Base-by-base conservation (phyloP, 2,888 invertebrate species). In the Chrysopilus asiliformis region DNA sequence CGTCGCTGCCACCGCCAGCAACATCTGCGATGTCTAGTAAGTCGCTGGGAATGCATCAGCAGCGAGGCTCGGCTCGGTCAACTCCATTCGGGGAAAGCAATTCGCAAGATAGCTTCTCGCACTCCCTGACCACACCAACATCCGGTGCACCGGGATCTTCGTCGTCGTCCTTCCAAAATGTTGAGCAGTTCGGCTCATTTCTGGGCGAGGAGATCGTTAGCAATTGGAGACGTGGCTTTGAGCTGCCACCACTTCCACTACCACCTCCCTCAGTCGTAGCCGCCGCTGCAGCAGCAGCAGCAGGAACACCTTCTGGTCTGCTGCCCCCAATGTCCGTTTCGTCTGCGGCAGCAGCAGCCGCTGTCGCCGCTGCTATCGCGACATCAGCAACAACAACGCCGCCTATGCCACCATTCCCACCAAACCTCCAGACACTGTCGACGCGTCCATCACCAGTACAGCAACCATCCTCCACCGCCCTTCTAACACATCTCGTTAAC, bases 151-250 rank as follows among this genome's bases (percentile, higher is more conserved):
- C 13, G 24, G 33, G 9, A 6, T 13, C 20, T 6, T 9, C 5
- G 22, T 22, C 22, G 22, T 12, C 20, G n/a, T 34, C 70, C 45
- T 68, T 74, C 51, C 74, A 74, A 58, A 76, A 72, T 64, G 75
- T 76, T 52, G 76, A 76, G 57, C 68, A 72, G 51, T 77, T 79
- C 68, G 80, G 79, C 65, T 73, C 76, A 47, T 68, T 76, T 57
- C 69, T 83, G 58, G 85, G 85, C 62, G 81, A 83, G 62, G 83
- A 84, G 63, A 77, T 85, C 61, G 84, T 84, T 61, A 76, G 75
- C 52, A 76, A 77, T 60, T 80, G 80, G 77, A 72, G 80, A 56
- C 74, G 77, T 51, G 74, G 74, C 52, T 68, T 79, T 56, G 78
- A 79, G 57, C 45, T 46, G 59, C 67, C 49, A 55, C 61, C 48